Base-by-base conservation (phyloP, 2,888 invertebrate species). In the Amblyjoppa proteus region DNA sequence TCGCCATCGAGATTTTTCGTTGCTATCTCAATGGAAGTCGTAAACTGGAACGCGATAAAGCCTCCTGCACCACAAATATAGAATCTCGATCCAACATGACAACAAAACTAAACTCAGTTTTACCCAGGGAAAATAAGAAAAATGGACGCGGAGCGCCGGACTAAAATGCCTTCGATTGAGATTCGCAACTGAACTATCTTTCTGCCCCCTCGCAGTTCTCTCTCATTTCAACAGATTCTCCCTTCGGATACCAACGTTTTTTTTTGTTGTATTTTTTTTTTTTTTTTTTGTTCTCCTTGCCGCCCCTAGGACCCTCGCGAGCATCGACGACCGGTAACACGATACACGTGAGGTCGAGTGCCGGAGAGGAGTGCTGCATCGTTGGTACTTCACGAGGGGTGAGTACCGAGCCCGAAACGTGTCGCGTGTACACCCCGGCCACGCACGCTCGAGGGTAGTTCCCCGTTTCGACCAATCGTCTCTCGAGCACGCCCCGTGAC, bases 401-500 rank as follows among this genome's bases (percentile, higher is more conserved):
- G 81, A 80, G 79, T 81, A 58, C 79, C 78, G 71, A 81, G 78
- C 81, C 85, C 77, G 58, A 84, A 84, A 79, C 85, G 82, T 79
- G 82, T 82, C 78, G 34, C 66, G 70, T 75, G 56, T 51, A 79
- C 83, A 85, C 71, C 85, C 58, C 58, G 58, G 77, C 74, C 81
- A 80, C 81, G 80, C 80, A 84, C 70, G 71, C 75, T 25, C 20
- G 75, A 81, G 87, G 88, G 87, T 81, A 76, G 85, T 86, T 88
- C 87, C 79, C 76, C 49, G n/a, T 53, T 25, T 79, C 83, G 83
- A 88, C 92, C 93, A 93, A 93, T 93, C 91, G 68, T 79, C 75
- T 70, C 71, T 45, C 87, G 90, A 88, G 89, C 91, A 91, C 92
- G 92, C 92, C 93, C 91, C 88, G 87, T 91, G 89, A 92, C 90